These are phyloP conservation scores for Hypanus sabinus DNA, from an alignment of 2,113 vertebrate species.

Conservation along the genomic window DNA sequence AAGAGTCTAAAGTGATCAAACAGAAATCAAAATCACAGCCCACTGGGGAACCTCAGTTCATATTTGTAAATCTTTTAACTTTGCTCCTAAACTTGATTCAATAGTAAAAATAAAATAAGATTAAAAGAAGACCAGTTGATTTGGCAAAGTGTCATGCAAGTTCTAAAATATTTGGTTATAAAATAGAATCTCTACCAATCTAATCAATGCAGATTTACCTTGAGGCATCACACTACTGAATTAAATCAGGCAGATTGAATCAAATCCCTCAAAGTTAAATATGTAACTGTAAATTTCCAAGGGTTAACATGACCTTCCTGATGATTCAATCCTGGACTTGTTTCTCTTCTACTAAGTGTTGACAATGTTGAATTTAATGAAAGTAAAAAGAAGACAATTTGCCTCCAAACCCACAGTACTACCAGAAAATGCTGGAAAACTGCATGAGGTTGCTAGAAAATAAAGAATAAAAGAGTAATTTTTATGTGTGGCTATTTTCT, in stretches of 20 bases:
- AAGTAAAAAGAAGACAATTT: background rate
- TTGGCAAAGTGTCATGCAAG: background rate
- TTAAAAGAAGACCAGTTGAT: conserved; percentile 12
- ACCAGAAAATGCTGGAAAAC: background rate
- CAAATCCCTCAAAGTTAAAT: background rate
- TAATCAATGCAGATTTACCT: background rate
- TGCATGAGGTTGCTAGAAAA: background rate
- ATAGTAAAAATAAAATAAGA: background rate
- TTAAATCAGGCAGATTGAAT: background rate
- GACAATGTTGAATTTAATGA: no score
- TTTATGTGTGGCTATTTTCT: background rate
- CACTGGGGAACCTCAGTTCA: background rate
- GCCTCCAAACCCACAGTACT: background rate
- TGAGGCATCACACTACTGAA: background rate
- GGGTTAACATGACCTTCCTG: no score
- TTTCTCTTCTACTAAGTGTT: background rate
- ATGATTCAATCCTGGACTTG: background rate
- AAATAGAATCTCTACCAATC: background rate
- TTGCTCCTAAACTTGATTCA: background rate
- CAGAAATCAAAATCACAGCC: background rate
- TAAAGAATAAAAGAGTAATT: background rate
- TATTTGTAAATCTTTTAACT: conserved; percentile 30
- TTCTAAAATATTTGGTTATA: conserved; percentile 25
- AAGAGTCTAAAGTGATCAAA: background rate
- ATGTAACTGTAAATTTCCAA: background rate